Conservation (phyloP, 2,888 invertebrate species). For the Leptopilina syphax region DNA sequence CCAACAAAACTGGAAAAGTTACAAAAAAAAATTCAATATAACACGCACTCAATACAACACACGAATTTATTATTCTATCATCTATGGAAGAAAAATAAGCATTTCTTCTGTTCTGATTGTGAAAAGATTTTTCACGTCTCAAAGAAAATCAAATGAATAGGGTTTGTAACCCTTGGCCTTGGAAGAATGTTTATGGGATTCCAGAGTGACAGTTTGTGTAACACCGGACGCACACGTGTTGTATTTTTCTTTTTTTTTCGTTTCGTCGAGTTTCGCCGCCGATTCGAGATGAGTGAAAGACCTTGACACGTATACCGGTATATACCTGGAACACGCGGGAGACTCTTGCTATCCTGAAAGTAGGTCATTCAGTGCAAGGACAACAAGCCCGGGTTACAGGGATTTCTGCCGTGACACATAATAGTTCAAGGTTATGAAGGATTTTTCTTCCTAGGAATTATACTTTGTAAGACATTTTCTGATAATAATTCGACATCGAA, state of each 20-base stretch:
- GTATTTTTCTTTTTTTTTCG: constrained; percentile 22
- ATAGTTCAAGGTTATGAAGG: constrained; percentile 59
- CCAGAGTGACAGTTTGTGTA: constrained; percentile 21
- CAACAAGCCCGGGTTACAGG: constrained; percentile 70
- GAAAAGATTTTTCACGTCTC: too few species aligned
- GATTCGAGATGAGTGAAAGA: constrained; percentile 46
- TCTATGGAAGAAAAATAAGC: too few species aligned
- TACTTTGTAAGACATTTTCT: neutral
- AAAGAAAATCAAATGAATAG: neutral
- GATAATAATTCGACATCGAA: neutral
- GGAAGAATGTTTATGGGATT: constrained; percentile 26
- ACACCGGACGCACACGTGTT: constrained; percentile 36
- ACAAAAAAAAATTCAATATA: too few species aligned
- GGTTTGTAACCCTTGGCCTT: constrained; percentile 29
- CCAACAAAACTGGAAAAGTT: too few species aligned
- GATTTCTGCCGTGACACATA: constrained; percentile 58
- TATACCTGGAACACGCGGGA: constrained; percentile 58
- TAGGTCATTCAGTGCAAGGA: constrained; percentile 74
- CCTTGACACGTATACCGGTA: constrained; percentile 70
- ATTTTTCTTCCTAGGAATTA: constrained; percentile 3
- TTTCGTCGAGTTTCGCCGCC: constrained; percentile 35
- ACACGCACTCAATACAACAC: too few species aligned
- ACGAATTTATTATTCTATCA: too few species aligned
- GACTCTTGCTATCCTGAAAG: constrained; percentile 66
- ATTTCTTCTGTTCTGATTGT: too few species aligned